phyloP scores from a whole-genome alignment of 2,113 vertebrate genomes.

The Actenoides hombroni region DNA sequence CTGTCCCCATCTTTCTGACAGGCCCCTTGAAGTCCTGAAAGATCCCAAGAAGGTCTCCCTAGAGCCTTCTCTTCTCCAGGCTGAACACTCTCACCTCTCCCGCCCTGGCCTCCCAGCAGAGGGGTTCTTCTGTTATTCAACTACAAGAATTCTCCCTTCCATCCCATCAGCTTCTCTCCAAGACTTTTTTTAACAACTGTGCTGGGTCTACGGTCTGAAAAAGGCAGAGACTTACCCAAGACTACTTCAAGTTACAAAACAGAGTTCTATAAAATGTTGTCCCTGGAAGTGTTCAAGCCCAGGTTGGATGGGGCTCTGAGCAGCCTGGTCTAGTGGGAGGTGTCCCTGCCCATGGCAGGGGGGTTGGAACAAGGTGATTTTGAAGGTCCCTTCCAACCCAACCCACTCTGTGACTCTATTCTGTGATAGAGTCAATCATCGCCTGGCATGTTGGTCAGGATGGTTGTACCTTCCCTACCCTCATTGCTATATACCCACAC shows the following conservation, averaged over 20 bases:
- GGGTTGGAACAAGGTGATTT: not conserved
- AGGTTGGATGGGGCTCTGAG: not conserved
- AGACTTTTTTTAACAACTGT: not conserved
- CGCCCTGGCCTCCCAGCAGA: not conserved
- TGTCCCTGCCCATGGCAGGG: not conserved
- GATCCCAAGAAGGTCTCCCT: not conserved
- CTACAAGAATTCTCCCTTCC: not conserved
- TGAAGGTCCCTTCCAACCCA: not conserved
- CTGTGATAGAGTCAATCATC: fast-evolving
- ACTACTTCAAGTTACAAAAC: not conserved
- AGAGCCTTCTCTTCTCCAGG: not conserved
- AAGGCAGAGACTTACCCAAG: not conserved
- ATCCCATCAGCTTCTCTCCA: not conserved
- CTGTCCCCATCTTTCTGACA: not conserved
- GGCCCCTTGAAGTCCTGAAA: not conserved
- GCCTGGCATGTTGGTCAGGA: not conserved
- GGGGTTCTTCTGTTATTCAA: not conserved
- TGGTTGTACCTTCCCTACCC: not conserved
- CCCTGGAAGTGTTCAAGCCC: not conserved
- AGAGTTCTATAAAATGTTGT: not conserved
- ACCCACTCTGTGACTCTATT: not conserved
- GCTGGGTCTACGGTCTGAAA: not conserved
- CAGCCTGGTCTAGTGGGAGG: not conserved
- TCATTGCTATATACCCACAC: not conserved
- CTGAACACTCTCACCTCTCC: not conserved